Percentiles rank a stretch among this genome's conserved stretches.
phyloP scores from a whole-genome alignment of 1,140 invertebrate species.

The Laupala kohalensis region DNA sequence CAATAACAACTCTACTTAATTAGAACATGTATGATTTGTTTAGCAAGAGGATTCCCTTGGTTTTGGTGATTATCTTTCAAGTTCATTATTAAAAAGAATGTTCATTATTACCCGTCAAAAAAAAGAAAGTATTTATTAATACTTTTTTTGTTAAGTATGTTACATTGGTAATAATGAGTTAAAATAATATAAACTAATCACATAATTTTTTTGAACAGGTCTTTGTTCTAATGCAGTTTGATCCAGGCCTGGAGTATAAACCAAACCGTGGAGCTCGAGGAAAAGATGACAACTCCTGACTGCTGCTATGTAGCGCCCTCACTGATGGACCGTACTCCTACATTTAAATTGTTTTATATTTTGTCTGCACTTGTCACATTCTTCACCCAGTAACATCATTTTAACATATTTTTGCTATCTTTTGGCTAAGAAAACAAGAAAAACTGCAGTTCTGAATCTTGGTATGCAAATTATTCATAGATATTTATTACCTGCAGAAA shows the following conservation, averaged over 20 bases:
- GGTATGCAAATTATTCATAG: background rate
- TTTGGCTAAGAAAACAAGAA: background rate
- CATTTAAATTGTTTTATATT: constrained; percentile 34
- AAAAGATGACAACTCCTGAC: constrained; percentile 92
- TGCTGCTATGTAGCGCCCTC: constrained; percentile 96
- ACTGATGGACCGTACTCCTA: constrained; percentile 78
- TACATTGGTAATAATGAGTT: background rate
- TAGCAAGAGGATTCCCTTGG: no score
- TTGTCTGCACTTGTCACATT: background rate
- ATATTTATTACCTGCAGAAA: background rate
- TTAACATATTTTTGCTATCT: background rate
- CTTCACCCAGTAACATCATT: background rate
- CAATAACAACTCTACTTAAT: no score
- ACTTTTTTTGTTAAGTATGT: constrained; percentile 1
- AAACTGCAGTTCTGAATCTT: background rate
- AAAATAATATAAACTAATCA: no score
- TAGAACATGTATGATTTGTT: no score
- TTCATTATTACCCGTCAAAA: no score
- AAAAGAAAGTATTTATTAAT: background rate
- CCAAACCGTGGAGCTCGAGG: constrained; percentile 55
- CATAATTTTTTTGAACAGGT: constrained; percentile 60
- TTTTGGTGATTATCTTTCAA: no score
- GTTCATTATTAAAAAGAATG: no score
- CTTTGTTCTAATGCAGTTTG: constrained; percentile 94
- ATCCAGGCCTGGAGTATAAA: constrained; percentile 88